Conservation (phyloP, 2,888 invertebrate species). For the Pherbina coryleti region DNA sequence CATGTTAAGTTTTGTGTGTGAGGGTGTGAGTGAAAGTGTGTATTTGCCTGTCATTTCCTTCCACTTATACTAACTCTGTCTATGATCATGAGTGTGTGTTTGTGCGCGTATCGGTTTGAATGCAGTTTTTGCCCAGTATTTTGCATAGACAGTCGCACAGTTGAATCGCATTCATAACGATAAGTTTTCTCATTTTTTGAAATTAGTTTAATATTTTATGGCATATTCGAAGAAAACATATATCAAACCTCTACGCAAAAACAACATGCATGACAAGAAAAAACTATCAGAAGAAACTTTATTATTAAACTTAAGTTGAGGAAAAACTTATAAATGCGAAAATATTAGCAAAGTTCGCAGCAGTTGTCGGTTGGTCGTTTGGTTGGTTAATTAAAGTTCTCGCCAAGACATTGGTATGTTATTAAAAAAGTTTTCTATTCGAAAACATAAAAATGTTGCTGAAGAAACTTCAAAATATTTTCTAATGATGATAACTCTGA, state of each 20-base stretch:
- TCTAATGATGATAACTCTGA: too few relatives aligned
- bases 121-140: constrained; percentile 13
- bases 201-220: constrained; percentile 59
- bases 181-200: constrained; percentile 43
- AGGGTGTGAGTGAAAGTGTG: background rate
- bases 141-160: too few relatives aligned
- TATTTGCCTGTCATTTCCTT: background rate
- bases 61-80: background rate
- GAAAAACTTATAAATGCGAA: too few relatives aligned
- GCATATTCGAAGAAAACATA: background rate
- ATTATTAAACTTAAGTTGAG: too few relatives aligned
- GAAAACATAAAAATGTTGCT: too few relatives aligned
- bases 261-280: background rate
- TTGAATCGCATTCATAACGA: too few relatives aligned
- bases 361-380: background rate
- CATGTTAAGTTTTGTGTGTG: background rate
- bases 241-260: constrained; percentile 46
- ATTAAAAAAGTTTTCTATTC: too few relatives aligned
- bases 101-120: background rate
- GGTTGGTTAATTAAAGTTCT: too few relatives aligned
- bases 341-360: background rate
- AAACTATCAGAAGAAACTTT: too few relatives aligned
- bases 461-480: too few relatives aligned
- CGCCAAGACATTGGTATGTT: too few relatives aligned
- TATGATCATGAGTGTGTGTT: background rate